Evolutionary conservation across 2,113 vertebrate species (phyloP).

Genomic region (Corythoichthys intestinalis): DNA sequence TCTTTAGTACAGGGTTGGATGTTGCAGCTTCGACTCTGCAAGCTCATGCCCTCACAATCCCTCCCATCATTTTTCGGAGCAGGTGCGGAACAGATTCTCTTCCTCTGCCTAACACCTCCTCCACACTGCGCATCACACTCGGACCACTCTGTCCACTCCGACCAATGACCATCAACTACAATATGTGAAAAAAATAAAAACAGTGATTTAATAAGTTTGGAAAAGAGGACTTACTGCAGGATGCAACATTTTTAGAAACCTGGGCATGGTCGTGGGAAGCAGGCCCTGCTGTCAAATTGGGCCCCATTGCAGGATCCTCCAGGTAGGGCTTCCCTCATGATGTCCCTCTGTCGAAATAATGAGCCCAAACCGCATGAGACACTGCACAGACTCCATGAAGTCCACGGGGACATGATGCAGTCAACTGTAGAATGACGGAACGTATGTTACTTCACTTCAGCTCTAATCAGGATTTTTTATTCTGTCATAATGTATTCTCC

Average conservation of each 20-base stretch:
- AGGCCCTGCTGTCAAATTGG: conserved; percentile 78
- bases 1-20: conserved; percentile 70
- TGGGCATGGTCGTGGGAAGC: conserved; percentile 83
- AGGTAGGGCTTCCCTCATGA: conserved; percentile 66
- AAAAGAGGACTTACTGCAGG: not conserved
- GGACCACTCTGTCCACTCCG: conserved; percentile 80
- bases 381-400: conserved; percentile 82
- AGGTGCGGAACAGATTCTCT: conserved; percentile 77
- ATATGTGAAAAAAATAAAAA: not conserved
- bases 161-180: conserved; percentile 79
- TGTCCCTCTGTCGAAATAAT: conserved; percentile 74
- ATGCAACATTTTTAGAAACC: conserved; percentile 56
- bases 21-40: conserved; percentile 79
- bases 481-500: conserved; percentile 13
- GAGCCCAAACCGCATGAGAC: conserved; percentile 83
- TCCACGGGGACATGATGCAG: conserved; percentile 80
- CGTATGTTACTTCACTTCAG: not conserved
- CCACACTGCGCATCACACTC: conserved; percentile 76
- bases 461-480: not conserved
- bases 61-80: conserved; percentile 82
- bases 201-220: not conserved
- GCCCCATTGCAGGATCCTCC: conserved; percentile 68
- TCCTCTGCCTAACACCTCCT: conserved; percentile 75
- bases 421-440: conserved; percentile 62
- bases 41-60: conserved; percentile 72